Base-by-base conservation (phyloP, 2,888 invertebrate genomes). In the Rutpela maculata region DNA sequence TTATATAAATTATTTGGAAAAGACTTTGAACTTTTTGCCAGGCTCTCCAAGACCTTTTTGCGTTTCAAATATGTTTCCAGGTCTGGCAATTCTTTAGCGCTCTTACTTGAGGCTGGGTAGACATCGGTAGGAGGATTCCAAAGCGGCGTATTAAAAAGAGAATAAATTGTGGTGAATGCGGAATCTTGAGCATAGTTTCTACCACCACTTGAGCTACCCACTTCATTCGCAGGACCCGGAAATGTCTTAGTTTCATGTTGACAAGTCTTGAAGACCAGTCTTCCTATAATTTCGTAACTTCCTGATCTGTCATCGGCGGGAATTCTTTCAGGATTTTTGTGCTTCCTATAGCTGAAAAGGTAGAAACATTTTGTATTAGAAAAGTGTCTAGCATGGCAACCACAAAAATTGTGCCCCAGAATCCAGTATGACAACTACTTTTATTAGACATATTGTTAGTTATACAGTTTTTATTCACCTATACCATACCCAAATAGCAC, bases 231-330 rank as follows among this genome's bases (percentile, higher is more conserved):
- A 7, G 31, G 0, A 31, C 10, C 18, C 57, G 17, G 3, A n/a
- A n/a, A n/a, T n/a, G n/a, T n/a, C 1, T 19, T 19, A 19, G 19
- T 19, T 59, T 10, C 59, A 12, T 31, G 22, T 17, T 72, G 63
- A 50, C 78, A 80, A 0, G 80, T 82, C 31, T 78, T 76, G 71
- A 81, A 82, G 26, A 75, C 80, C 9, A 81, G 73, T 38, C 81
- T 76, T 35, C 81, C 81, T 19, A 81, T 80, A 67, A 78, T 78
- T 60, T 84, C 83, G 71, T 84, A 86, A 72, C 83, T 84, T 10
- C 84, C 85, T 10, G 76, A 74, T 74, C 76, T 80, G 38, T 85
- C 85, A 10, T 85, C 85, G 4, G 68, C 22, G 11, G 65, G 50
- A 70, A 75, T 75, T 67, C 83, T 78, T 18, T 67, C 77, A 15